These are phyloP conservation scores for Drosophila virilis DNA, from an alignment of 1,140 invertebrate species.

Conservation along the genomic window DNA sequence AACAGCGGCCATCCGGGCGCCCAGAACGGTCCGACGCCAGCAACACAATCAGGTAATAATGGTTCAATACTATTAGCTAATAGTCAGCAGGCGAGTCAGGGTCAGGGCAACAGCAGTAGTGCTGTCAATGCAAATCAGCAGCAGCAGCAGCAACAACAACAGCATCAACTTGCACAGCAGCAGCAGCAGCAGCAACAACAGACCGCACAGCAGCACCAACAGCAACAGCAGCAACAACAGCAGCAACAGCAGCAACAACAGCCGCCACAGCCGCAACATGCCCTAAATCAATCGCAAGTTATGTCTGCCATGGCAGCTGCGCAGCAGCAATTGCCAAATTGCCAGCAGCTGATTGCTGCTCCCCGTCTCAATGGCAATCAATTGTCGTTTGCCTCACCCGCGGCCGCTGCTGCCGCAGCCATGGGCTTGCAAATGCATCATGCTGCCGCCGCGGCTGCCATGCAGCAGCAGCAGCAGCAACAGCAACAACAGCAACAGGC, in stretches of 20 bases:
- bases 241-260: slow-evolving; percentile 22
- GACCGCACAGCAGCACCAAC: slow-evolving; percentile 23
- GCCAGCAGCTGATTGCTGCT: slow-evolving; percentile 78
- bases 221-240: slow-evolving; percentile 49
- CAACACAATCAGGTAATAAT: slow-evolving; percentile 87
- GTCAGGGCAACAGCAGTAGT: slow-evolving; percentile 40
- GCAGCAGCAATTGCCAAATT: slow-evolving; percentile 64
- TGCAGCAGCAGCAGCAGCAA: slow-evolving; percentile 73
- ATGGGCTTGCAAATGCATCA: slow-evolving; percentile 83
- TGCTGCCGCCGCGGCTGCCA: slow-evolving; percentile 79
- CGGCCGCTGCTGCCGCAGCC: slow-evolving; percentile 80
- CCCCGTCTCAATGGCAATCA: slow-evolving; percentile 80
- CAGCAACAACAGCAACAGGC: slow-evolving; percentile 52
- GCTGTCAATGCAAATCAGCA: slow-evolving; percentile 60
- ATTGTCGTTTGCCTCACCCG: slow-evolving; percentile 77
- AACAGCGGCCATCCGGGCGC: slow-evolving; percentile 71
- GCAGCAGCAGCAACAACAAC: slow-evolving; percentile 42
- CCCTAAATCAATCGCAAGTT: slow-evolving; percentile 37
- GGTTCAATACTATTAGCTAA: slow-evolving; percentile 84
- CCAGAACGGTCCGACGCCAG: slow-evolving; percentile 75
- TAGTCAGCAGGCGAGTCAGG: slow-evolving; percentile 51
- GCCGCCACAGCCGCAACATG: slow-evolving; percentile 13
- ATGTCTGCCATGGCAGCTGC: slow-evolving; percentile 54
- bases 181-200: slow-evolving; percentile 34
- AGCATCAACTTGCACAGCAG: slow-evolving; percentile 44